These are phyloP conservation scores for Myotis planiceps DNA, from an alignment of 2,797 vertebrate species.

Conservation along the genomic window DNA sequence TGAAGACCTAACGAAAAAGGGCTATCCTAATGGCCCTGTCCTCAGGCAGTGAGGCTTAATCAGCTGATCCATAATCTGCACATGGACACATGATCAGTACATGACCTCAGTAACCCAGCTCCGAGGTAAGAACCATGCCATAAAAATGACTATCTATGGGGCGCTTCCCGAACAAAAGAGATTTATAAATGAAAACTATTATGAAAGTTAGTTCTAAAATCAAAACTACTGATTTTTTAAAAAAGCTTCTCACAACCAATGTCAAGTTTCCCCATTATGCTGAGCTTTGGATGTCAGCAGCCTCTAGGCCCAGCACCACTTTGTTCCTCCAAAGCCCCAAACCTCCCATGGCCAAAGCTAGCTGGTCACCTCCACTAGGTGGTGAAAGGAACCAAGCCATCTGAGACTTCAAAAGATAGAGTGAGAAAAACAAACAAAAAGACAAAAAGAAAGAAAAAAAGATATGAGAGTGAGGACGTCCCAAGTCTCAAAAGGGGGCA, in stretches of 20 bases:
- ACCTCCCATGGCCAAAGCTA: not conserved
- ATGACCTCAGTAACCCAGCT: not conserved
- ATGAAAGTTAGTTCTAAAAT: conserved; percentile 1
- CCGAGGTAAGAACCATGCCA: not conserved
- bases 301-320: not conserved
- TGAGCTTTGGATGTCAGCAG: not conserved
- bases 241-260: not conserved
- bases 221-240: not conserved
- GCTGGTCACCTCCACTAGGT: not conserved
- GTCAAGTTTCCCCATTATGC: not conserved
- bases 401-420: not conserved
- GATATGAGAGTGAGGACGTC: not conserved
- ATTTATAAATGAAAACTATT: conserved; percentile 50
- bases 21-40: not conserved
- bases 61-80: not conserved
- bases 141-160: not conserved
- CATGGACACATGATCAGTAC: not conserved
- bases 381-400: not conserved
- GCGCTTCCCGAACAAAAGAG: not conserved
- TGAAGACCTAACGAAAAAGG: conserved; percentile 37
- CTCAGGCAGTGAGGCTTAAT: conserved; percentile 1
- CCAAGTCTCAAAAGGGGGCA: not conserved
- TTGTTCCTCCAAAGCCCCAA: not conserved
- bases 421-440: not conserved
- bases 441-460: not conserved